Base-by-base conservation (phyloP, 2,113 vertebrate genomes). In the Aplodontia rufa region DNA sequence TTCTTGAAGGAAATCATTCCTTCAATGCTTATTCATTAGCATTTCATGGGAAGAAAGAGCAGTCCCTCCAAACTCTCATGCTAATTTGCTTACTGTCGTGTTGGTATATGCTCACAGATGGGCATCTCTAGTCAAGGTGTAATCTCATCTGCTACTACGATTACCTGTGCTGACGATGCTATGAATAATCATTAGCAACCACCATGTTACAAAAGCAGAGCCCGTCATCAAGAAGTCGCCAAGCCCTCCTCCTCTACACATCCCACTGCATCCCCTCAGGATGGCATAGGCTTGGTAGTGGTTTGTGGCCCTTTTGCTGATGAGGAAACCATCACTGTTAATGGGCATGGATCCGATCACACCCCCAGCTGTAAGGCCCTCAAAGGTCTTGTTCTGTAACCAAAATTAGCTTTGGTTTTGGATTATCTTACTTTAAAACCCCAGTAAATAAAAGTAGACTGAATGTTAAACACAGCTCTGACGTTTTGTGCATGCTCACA, bases 241-340 rank as follows among this genome's bases (percentile, higher is more conserved):
- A 8, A 0, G 12, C 28, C 60, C 88, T 7, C 30, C 51, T 64
- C 35, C 28, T 75, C 30, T 8, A 19, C 12, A 14, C 12, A 19
- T 12, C 35, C 71, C 53, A 10, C 3, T 12, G 45, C 13, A 40
- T 42, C 6, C 37, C 8, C 8, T 47, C 24, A 13, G 17, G 47
- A 74, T 0, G 62, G 11, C 6, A 12, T 4, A 12, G 35, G 20
- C 1, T 8, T 19, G 13, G 4, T 9, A 8, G 37, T 32, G 13
- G 24, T 47, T 12, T 69, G 11, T 68, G 28, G 28, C 35, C 42
- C 28, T 37, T 81, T 51, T 47, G 68, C 24, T 40, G 69, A 51
- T 10, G 13, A 95, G 17, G 3, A 96, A 91, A 81, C 7, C n/a
- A 37, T 24, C 42, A 26, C 3, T 51, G 35, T 69, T 71, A 26